phyloP scores from a whole-genome alignment of 2,888 invertebrate genomes.

The Drosophila rubida region DNA sequence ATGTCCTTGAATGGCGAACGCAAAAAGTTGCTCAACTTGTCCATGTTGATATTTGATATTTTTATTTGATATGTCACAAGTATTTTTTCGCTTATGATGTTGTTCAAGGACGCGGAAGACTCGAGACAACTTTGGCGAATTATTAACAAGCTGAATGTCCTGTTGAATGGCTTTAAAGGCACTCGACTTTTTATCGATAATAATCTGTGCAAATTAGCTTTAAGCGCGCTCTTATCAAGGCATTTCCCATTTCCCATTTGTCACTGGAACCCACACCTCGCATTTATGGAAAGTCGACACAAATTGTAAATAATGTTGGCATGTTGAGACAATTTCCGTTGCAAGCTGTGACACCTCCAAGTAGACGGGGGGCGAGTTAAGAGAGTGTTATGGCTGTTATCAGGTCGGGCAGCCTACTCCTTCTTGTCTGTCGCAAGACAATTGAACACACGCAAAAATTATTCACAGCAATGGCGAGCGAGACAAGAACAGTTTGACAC shows the following conservation, averaged over 20 bases:
- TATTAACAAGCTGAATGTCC: too few species aligned
- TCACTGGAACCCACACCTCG: not conserved
- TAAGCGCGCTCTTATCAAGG: too few species aligned
- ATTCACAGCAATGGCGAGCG: conserved; percentile 35
- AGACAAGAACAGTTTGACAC: conserved; percentile 17
- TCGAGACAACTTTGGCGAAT: too few species aligned
- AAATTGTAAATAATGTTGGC: conserved; percentile 34
- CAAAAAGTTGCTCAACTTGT: too few species aligned
- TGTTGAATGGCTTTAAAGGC: too few species aligned
- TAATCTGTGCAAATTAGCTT: too few species aligned
- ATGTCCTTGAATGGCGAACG: too few species aligned
- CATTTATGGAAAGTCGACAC: conserved; percentile 1
- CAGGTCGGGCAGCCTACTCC: not conserved
- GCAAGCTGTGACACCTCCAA: conserved; percentile 35
- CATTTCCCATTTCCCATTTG: not conserved
- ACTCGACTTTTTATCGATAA: too few species aligned
- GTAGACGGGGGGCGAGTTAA: not conserved
- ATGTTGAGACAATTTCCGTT: conserved; percentile 43
- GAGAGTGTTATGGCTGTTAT: not conserved
- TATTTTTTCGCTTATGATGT: too few species aligned
- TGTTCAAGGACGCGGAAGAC: too few species aligned
- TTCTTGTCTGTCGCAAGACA: conserved; percentile 26
- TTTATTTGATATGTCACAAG: too few species aligned
- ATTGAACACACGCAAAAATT: conserved; percentile 52
- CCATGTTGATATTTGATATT: too few species aligned